phyloP scores from a whole-genome alignment of 2,888 invertebrate species.

The Drosophila ustulata region DNA sequence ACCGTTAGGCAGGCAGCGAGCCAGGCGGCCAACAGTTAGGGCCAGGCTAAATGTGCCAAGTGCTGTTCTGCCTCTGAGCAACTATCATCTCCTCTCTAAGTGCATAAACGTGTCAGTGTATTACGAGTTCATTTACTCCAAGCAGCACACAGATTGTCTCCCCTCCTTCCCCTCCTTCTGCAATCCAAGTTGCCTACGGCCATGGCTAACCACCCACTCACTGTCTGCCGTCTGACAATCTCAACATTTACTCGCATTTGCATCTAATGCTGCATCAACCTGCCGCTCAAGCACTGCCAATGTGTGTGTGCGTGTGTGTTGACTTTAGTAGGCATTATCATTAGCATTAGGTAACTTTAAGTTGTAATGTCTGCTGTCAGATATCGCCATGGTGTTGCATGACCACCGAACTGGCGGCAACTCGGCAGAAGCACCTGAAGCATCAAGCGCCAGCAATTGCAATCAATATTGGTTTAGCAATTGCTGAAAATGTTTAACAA shows the following conservation, averaged over 20 bases:
- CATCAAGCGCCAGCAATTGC: conserved; percentile 21
- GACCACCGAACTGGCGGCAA: conserved; percentile 13
- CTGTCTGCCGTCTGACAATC: conserved; percentile 26
- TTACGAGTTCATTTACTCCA: conserved; percentile 74
- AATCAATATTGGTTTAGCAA: conserved; percentile 57
- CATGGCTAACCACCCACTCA: not conserved
- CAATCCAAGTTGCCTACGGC: too few species aligned
- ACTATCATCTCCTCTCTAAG: conserved; percentile 48
- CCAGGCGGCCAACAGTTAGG: conserved; percentile 49
- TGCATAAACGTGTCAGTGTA: conserved; percentile 79
- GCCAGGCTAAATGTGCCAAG: conserved; percentile 74
- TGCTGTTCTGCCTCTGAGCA: conserved; percentile 32
- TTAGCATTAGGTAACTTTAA: conserved; percentile 73
- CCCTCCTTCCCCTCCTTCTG: not conserved
- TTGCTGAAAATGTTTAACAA: conserved; percentile 61
- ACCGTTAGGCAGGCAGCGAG: conserved; percentile 63
- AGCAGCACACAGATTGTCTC: conserved; percentile 11
- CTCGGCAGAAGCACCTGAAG: not conserved
- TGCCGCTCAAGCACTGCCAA: conserved; percentile 35
- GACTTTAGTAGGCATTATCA: conserved; percentile 76
- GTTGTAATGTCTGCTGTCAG: conserved; percentile 55
- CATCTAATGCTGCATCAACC: conserved; percentile 57
- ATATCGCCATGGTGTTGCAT: conserved; percentile 17
- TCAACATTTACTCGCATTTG: conserved; percentile 43
- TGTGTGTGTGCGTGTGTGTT: conserved; percentile 53